These are phyloP conservation scores for Apostichopus californicus DNA, from an alignment of 35 echinoderm and acorn worm species.

Conservation along the genomic window DNA sequence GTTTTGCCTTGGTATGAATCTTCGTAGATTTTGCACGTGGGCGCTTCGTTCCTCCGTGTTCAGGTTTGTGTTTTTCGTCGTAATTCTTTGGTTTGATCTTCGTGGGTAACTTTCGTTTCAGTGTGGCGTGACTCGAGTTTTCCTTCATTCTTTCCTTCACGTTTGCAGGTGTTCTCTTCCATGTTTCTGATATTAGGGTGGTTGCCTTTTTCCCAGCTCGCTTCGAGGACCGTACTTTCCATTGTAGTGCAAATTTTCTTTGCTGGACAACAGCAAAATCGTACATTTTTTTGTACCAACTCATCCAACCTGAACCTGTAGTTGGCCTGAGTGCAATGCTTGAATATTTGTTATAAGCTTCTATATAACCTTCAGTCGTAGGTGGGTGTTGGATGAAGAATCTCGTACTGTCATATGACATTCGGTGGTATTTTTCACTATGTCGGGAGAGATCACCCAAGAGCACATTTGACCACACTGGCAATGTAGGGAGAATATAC, in stretches of 20 bases:
- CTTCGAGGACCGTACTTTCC: neutral
- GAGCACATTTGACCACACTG: slow-evolving; percentile 23
- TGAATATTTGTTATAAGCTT: slow-evolving; percentile 18
- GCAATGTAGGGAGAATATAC: neutral
- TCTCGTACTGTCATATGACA: neutral
- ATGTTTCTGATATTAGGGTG: neutral
- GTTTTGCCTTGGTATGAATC: neutral
- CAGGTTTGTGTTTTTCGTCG: neutral
- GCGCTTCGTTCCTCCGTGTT: neutral
- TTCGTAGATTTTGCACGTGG: too few relatives aligned
- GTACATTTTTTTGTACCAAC: neutral
- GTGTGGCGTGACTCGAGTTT: neutral
- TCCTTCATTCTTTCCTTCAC: neutral
- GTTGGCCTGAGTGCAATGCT: neutral
- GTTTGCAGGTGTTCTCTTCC: neutral
- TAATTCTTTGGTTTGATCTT: slow-evolving; percentile 7
- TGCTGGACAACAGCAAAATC: neutral
- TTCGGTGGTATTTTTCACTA: neutral
- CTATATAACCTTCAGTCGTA: slow-evolving; percentile 24
- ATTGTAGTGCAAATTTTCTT: slow-evolving; percentile 1
- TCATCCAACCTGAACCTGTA: slow-evolving; percentile 35
- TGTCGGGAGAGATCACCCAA: slow-evolving; percentile 13
- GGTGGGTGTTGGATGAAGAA: neutral
- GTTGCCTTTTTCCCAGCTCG: neutral
- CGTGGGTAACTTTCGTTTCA: neutral